Conservation (phyloP, 2,888 invertebrate genomes). For the Graphium colonna region DNA sequence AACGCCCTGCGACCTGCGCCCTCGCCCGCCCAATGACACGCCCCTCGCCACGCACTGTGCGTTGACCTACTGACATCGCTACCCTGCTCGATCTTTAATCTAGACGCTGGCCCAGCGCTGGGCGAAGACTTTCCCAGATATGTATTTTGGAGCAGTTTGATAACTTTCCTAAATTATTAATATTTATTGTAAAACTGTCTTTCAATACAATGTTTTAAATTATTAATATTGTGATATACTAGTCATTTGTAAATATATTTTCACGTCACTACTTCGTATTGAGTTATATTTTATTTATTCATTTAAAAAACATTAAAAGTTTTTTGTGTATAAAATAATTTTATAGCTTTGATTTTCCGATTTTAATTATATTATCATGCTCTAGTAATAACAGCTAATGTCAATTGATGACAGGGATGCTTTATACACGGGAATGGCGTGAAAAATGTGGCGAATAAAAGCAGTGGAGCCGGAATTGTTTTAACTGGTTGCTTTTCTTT, state of each 20-base stretch:
- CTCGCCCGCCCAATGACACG: slow-evolving; percentile 37
- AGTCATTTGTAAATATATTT: no score
- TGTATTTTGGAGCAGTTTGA: background rate
- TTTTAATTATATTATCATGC: background rate
- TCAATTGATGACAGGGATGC: slow-evolving; percentile 14
- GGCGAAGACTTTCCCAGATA: slow-evolving; percentile 31
- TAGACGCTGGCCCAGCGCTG: slow-evolving; percentile 50
- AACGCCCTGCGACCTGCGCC: slow-evolving; percentile 53
- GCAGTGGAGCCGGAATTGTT: slow-evolving; percentile 11
- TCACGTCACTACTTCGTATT: background rate
- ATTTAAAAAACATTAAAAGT: background rate
- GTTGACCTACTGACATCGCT: slow-evolving; percentile 75
- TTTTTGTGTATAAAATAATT: no score
- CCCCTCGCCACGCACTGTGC: slow-evolving; percentile 69
- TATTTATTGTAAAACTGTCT: no score
- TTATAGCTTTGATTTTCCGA: background rate
- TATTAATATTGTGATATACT: no score
- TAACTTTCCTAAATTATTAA: no score
- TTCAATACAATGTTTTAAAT: no score
- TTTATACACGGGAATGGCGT: slow-evolving; percentile 11
- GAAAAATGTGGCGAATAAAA: slow-evolving; percentile 16
- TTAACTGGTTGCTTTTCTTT: slow-evolving; percentile 7
- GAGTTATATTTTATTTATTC: background rate
- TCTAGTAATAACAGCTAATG: slow-evolving; percentile 11
- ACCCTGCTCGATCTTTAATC: slow-evolving; percentile 76